Evolutionary conservation across 2,113 vertebrate genomes (phyloP).

Genomic region (Eurystomus gularis): DNA sequence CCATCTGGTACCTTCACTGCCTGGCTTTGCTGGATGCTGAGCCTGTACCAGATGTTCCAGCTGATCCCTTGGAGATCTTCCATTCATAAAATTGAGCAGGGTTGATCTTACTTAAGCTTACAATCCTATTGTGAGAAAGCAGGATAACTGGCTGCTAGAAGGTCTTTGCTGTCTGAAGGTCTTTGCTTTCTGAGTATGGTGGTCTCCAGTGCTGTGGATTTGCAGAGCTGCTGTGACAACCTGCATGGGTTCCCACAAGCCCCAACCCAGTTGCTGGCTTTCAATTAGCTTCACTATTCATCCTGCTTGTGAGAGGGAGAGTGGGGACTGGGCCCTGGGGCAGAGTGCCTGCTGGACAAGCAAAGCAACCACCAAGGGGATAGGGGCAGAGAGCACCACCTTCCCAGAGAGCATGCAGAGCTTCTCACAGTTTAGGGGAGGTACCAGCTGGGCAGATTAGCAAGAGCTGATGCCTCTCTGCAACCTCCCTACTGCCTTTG

Average conservation of each 20-base stretch:
- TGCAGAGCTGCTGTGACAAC: constrained; percentile 25
- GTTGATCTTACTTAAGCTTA: not conserved
- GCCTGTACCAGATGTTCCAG: not conserved
- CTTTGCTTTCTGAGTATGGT: not conserved
- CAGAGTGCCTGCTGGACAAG: not conserved
- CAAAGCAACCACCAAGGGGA: not conserved
- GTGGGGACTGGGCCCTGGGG: not conserved
- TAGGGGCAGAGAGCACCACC: not conserved
- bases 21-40: not conserved
- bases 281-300: not conserved
- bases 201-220: not conserved
- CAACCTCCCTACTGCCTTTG: not conserved
- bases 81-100: not conserved
- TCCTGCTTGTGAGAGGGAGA: not conserved
- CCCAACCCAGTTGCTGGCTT: not conserved
- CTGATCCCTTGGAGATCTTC: not conserved
- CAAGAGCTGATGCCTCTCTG: fast-evolving
- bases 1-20: not conserved
- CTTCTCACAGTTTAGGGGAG: not conserved
- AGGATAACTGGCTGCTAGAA: not conserved
- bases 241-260: not conserved
- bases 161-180: not conserved
- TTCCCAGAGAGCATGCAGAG: not conserved
- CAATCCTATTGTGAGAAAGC: not conserved
- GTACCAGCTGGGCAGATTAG: not conserved